Evolutionary conservation across 1,140 invertebrate species (phyloP), one percentile per base, ranked within the genome.

Genomic region (Zaprionus nigranus): DNA sequence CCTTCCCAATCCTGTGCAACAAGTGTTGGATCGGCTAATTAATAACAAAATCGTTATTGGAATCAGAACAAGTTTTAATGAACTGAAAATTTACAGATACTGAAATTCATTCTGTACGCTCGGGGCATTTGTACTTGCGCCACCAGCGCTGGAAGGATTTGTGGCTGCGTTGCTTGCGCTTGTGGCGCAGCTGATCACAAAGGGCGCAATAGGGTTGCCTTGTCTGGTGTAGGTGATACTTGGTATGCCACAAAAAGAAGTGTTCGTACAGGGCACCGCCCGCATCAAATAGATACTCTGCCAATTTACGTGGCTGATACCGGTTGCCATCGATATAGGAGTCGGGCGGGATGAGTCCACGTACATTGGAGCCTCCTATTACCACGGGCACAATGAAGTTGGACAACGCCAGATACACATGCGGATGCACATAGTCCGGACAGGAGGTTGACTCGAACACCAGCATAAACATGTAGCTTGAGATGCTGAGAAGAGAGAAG

Each of bases 221-320:
- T 1, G 26, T 38, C 7, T 26, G 15, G 6, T 77, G 34, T 6
- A 90, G 17, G 22, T 51, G 54, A 43, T 90, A 88, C 17, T 63
- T 20, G n/a, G 64, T 26, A 20, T 79, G 84, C 84, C 84, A 88
- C 81, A 75, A 85, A n/a, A 90, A 88, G 38, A 43, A 90, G 28
- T 70, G 17, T 9, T 54, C 40, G 28, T 6, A 64, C 26, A 0
- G 36, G 22, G 0, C 2, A 11, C n/a, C 13, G 1, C 22, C 7
- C 1, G 90, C 11, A 2, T 13, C 15, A 13, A 30, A 12, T 0
- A 88, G 24, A 36, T 74, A 36, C 2, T 15, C 0, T 2, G 54
- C 62, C 40, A 88, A 51, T 5, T 58, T 49, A 26, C 56, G 13
- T 2, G 85, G 53, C 0, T 43, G 15, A 0, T 6, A 83, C 11